Percentiles rank a stretch among this genome's conserved stretches.
Conservation (phyloP, 2,113 vertebrate species). For the Ceyx cyanopectus region DNA sequence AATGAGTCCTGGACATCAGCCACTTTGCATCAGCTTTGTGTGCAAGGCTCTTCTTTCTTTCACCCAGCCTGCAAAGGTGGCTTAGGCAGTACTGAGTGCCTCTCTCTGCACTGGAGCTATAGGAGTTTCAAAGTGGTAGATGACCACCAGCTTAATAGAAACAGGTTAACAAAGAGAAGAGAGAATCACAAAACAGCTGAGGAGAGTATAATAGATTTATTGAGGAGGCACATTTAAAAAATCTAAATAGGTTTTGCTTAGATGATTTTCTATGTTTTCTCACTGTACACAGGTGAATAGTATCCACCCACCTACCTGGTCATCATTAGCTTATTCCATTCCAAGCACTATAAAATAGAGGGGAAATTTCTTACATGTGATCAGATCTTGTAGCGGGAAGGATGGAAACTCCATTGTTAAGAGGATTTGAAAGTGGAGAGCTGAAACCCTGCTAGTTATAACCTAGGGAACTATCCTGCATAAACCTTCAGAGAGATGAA, state of each 20-base stretch:
- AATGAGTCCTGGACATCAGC: background rate
- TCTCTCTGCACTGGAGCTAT: background rate
- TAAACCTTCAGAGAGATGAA: background rate
- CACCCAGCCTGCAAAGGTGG: background rate
- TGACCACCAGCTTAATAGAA: background rate
- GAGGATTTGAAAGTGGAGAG: conserved; percentile 6
- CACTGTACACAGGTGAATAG: background rate
- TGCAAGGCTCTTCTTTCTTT: background rate
- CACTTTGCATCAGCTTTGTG: background rate
- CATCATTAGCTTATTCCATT: background rate
- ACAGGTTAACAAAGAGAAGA: background rate
- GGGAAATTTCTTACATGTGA: background rate
- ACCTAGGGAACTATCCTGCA: background rate
- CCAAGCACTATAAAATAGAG: background rate
- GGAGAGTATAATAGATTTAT: background rate
- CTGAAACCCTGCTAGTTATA: background rate
- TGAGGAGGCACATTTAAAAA: background rate
- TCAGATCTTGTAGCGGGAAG: background rate
- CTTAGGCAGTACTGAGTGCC: background rate
- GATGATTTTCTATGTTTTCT: background rate
- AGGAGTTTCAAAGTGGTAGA: background rate
- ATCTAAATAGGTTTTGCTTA: background rate
- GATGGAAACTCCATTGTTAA: background rate
- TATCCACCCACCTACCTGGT: background rate
- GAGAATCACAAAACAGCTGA: background rate